phyloP scores from a whole-genome alignment of 2,888 invertebrate species.

The Zele albiditarsus region DNA sequence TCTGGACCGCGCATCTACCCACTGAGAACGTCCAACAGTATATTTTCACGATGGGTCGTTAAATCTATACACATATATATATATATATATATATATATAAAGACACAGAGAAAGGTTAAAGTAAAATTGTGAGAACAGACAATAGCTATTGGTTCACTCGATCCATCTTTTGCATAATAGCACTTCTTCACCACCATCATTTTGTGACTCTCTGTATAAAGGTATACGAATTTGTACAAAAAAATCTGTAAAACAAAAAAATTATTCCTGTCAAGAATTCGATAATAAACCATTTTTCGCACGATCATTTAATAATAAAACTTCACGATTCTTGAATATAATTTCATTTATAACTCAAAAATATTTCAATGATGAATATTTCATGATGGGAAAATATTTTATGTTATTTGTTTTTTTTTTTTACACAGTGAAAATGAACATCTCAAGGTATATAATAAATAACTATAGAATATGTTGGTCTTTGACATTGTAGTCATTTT shows the following conservation, averaged over 20 bases:
- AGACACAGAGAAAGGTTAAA: background rate
- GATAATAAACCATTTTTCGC: background rate
- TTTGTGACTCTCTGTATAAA: background rate
- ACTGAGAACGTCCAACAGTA: background rate
- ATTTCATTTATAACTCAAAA: background rate
- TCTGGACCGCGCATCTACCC: background rate
- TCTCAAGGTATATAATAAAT: no score
- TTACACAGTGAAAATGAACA: background rate
- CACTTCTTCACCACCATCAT: slow-evolving; percentile 2
- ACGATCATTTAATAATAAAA: background rate
- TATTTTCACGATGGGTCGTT: slow-evolving; percentile 12
- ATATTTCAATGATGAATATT: background rate
- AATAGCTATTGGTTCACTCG: slow-evolving; percentile 10
- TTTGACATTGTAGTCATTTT: no score
- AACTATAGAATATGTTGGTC: no score
- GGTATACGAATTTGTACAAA: background rate
- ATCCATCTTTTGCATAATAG: slow-evolving; percentile 34
- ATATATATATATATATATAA: background rate
- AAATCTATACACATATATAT: background rate
- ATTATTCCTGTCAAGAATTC: background rate
- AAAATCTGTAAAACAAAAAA: background rate
- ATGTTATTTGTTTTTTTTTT: background rate
- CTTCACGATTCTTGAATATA: background rate
- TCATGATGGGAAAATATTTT: slow-evolving; percentile 5
- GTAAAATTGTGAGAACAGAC: slow-evolving; percentile 18